These are phyloP conservation scores for Triplophysa tibetana DNA, from an alignment of 2,113 vertebrate genomes.

Conservation along the genomic window DNA sequence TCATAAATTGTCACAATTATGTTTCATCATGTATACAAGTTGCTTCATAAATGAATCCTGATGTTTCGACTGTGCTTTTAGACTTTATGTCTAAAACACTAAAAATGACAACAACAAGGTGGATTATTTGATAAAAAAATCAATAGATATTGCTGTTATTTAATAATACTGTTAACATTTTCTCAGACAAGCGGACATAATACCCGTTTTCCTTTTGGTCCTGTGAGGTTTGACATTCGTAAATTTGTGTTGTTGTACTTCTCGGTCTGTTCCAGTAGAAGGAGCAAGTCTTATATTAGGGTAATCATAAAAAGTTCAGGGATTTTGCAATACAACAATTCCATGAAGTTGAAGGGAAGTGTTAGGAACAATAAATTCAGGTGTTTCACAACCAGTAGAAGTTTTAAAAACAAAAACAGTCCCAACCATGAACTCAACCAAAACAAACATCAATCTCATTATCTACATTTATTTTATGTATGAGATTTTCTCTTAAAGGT, in stretches of 20 bases:
- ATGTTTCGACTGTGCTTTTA: too few relatives aligned
- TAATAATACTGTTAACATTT: too few relatives aligned
- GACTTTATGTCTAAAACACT: too few relatives aligned
- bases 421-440: not conserved
- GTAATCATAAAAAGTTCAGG: not conserved
- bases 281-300: not conserved
- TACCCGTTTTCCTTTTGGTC: too few relatives aligned
- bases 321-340: slow-evolving; percentile 8
- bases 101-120: too few relatives aligned
- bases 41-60: too few relatives aligned
- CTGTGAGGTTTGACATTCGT: not conserved
- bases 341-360: not conserved
- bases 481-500: too few relatives aligned
- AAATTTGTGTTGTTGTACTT: slow-evolving; percentile 21
- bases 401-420: not conserved
- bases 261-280: not conserved
- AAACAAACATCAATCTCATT: not conserved
- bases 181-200: too few relatives aligned
- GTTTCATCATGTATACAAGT: too few relatives aligned
- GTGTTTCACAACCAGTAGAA: slow-evolving; percentile 17
- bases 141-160: too few relatives aligned
- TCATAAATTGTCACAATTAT: too few relatives aligned
- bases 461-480: not conserved
- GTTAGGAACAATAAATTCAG: not conserved
- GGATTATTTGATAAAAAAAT: too few relatives aligned